These are phyloP conservation scores for Sinocyclocheilus anshuiensis DNA, from an alignment of 2,113 vertebrate genomes.

Conservation along the genomic window DNA sequence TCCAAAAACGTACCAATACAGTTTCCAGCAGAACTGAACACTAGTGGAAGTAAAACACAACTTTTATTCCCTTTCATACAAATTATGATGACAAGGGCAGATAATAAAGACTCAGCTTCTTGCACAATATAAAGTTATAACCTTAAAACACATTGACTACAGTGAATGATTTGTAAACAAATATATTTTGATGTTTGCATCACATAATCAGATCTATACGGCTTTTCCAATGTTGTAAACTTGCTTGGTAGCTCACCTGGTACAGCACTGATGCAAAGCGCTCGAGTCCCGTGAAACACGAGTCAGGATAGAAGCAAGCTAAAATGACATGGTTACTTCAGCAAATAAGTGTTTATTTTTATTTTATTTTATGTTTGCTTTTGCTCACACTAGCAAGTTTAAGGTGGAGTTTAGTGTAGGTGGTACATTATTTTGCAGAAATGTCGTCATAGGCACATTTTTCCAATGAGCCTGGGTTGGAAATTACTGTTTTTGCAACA, in stretches of 20 bases:
- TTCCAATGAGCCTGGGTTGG: not conserved
- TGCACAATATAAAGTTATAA: not conserved
- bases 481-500: not conserved
- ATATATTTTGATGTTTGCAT: not conserved
- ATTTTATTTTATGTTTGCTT: not conserved
- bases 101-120: too few relatives aligned
- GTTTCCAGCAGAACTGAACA: not conserved
- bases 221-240: not conserved
- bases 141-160: not conserved
- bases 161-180: not conserved
- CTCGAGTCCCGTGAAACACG: not conserved
- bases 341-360: not conserved
- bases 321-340: not conserved
- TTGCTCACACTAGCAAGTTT: not conserved
- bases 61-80: not conserved
- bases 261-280: not conserved
- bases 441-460: not conserved
- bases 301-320: not conserved
- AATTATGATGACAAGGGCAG: not conserved
- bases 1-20: not conserved
- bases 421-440: not conserved
- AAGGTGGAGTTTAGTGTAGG: not conserved
- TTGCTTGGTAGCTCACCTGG: not conserved
- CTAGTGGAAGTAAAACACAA: not conserved
- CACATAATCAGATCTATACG: not conserved